Evolutionary conservation across 2,888 invertebrate genomes (phyloP).

Genomic region (Deroplatys truncata): DNA sequence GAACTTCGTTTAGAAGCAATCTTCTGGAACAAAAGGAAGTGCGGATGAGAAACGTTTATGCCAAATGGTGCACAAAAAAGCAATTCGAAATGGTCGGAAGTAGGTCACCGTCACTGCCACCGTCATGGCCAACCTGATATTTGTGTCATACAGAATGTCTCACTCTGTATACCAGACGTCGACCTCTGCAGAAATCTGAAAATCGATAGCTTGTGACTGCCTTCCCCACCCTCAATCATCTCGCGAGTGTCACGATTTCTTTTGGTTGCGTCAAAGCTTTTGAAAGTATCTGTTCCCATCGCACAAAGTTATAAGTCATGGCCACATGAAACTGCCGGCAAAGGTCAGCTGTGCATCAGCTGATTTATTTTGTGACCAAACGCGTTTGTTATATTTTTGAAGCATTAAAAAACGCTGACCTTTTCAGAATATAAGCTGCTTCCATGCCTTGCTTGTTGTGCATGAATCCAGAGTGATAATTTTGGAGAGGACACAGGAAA

Average conservation of each 20-base stretch:
- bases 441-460: too few relatives aligned
- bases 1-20: too few relatives aligned
- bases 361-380: too few relatives aligned
- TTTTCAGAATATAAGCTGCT: too few relatives aligned
- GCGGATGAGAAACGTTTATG: neutral
- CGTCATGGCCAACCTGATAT: neutral
- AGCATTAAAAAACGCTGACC: too few relatives aligned
- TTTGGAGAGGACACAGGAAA: too few relatives aligned
- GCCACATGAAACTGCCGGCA: neutral
- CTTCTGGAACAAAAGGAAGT: too few relatives aligned
- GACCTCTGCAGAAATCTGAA: neutral
- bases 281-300: too few relatives aligned
- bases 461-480: too few relatives aligned
- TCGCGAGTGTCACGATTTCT: neutral
- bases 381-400: too few relatives aligned
- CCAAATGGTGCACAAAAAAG: neutral
- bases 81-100: neutral
- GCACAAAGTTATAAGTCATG: too few relatives aligned
- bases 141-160: neutral
- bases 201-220: neutral
- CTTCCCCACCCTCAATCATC: neutral
- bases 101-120: neutral
- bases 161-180: neutral
- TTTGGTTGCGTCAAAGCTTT: neutral
- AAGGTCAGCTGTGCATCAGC: neutral